Evolutionary conservation across 2,888 invertebrate species (phyloP).

Genomic region (Cerastoderma edule): DNA sequence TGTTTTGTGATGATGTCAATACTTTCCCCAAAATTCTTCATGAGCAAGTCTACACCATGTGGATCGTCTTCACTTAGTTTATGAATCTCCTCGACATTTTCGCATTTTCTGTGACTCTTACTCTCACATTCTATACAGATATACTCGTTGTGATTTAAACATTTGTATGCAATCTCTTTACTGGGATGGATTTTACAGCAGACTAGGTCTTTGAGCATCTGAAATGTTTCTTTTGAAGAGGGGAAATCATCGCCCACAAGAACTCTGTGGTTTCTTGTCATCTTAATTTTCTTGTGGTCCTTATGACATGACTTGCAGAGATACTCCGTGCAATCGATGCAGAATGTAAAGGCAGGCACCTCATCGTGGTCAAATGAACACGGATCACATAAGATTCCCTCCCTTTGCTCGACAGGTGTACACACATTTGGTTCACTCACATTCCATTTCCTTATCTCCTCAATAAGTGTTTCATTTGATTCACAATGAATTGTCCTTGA

Average conservation of each 20-base stretch:
- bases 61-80: not conserved
- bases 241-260: slow-evolving; percentile 22
- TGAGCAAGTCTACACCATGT: not conserved
- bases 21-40: not conserved
- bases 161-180: slow-evolving; percentile 8
- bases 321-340: slow-evolving; percentile 32
- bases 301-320: slow-evolving; percentile 25
- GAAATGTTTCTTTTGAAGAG: not conserved
- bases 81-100: not conserved
- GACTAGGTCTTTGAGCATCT: not conserved
- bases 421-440: too few species aligned
- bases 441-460: too few species aligned
- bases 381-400: slow-evolving; percentile 24
- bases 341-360: slow-evolving; percentile 21
- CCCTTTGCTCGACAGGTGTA: too few species aligned
- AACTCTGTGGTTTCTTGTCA: slow-evolving; percentile 25
- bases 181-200: not conserved
- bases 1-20: not conserved
- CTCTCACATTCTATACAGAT: not conserved
- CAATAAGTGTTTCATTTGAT: too few species aligned
- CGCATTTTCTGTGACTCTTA: not conserved
- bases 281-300: slow-evolving; percentile 34
- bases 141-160: not conserved
- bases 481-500: too few species aligned
- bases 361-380: slow-evolving; percentile 25